phyloP scores from a whole-genome alignment of 2,797 vertebrate genomes.

The Epinephelus awoara region DNA sequence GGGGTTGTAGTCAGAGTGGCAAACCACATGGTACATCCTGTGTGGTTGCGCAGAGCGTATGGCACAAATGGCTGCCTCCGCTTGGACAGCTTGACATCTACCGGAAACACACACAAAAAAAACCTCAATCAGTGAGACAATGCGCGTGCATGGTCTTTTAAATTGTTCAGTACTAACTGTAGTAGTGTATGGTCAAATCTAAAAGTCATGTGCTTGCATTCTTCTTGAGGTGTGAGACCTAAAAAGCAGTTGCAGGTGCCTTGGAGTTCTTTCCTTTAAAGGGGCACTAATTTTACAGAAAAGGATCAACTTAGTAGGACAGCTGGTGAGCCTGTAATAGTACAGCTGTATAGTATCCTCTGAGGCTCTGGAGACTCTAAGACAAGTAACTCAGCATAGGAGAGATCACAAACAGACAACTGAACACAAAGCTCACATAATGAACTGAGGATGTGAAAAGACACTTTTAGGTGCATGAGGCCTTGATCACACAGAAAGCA shows the following conservation, averaged over 20 bases:
- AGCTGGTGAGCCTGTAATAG: neutral
- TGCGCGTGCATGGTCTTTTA: neutral
- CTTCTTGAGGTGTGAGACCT: neutral
- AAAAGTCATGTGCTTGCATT: neutral
- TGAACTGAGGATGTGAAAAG: neutral
- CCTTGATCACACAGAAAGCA: too few species aligned
- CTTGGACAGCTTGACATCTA: constrained; percentile 93
- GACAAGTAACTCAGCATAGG: neutral
- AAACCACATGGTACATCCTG: constrained; percentile 97
- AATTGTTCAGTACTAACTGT: neutral
- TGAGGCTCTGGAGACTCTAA: neutral
- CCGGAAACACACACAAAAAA: constrained; percentile 60
- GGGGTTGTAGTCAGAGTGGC: constrained; percentile 96
- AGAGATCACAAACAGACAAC: neutral
- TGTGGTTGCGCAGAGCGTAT: constrained; percentile 95
- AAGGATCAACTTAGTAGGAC: neutral
- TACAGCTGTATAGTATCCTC: neutral
- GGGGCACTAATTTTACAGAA: neutral
- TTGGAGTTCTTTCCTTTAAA: constrained; percentile 1
- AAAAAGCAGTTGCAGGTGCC: neutral
- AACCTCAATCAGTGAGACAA: neutral
- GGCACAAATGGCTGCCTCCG: constrained; percentile 96
- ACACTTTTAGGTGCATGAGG: neutral
- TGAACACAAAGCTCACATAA: neutral
- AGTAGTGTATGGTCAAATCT: neutral